These are phyloP conservation scores for Drosophila longiperda DNA, from an alignment of 2,888 invertebrate species.

Conservation along the genomic window DNA sequence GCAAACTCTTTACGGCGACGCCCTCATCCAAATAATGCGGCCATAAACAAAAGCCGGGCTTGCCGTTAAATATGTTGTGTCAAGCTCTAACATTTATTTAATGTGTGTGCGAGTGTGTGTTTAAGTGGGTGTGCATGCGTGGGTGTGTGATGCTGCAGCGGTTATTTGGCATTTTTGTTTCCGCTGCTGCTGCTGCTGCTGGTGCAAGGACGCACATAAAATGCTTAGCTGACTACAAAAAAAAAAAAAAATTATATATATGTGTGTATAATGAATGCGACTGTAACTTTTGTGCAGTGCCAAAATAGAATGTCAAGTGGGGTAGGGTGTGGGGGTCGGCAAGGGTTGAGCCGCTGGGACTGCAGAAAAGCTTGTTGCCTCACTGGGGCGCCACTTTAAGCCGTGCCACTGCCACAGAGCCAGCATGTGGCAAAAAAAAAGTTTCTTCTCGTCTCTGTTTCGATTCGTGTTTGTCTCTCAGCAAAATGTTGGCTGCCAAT, in stretches of 20 bases:
- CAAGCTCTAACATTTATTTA: constrained; percentile 57
- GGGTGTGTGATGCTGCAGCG: constrained; percentile 32
- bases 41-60: constrained; percentile 34
- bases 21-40: constrained; percentile 30
- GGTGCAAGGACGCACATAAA: constrained; percentile 72
- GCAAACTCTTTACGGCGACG: constrained; percentile 19
- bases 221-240: constrained; percentile 46
- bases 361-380: constrained; percentile 13
- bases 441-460: constrained; percentile 14
- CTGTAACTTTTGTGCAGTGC: constrained; percentile 44
- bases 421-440: constrained; percentile 30
- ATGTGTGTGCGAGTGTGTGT: constrained; percentile 16
- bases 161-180: constrained; percentile 46
- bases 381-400: constrained; percentile 32
- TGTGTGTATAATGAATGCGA: constrained; percentile 28
- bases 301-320: constrained; percentile 16
- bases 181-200: constrained; percentile 25
- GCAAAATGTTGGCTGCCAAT: constrained; percentile 28
- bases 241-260: background rate
- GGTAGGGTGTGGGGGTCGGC: background rate
- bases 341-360: no score
- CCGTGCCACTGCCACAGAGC: constrained; percentile 27
- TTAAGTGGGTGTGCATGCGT: background rate
- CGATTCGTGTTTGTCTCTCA: constrained; percentile 40
- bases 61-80: constrained; percentile 39